Evolutionary conservation across 2,888 invertebrate species (phyloP).

Genomic region (Rhamphomyia laevipes): DNA sequence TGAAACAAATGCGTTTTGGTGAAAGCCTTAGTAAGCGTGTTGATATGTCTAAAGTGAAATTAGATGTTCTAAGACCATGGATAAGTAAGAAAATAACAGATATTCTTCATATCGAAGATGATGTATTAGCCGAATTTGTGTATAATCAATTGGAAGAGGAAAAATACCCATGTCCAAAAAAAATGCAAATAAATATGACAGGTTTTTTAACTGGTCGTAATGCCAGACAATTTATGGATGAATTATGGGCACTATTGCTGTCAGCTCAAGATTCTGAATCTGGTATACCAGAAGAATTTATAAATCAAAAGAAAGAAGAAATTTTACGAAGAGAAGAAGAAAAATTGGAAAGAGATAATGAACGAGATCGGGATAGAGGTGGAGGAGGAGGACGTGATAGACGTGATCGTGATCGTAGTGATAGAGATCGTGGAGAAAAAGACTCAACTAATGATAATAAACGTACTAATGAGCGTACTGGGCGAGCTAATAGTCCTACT

Average conservation of each 20-base stretch:
- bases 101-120: slow-evolving; percentile 94
- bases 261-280: slow-evolving; percentile 92
- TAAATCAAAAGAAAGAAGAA: slow-evolving; percentile 95
- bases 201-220: slow-evolving; percentile 98
- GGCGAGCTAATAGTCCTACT: slow-evolving; percentile 25
- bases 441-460: background rate
- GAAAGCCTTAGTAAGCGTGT: slow-evolving; percentile 90
- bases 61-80: slow-evolving; percentile 98
- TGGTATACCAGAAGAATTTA: slow-evolving; percentile 89
- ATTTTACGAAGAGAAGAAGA: slow-evolving; percentile 64
- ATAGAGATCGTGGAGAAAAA: slow-evolving; percentile 23
- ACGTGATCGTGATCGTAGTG: slow-evolving; percentile 16
- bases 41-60: slow-evolving; percentile 95
- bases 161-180: slow-evolving; percentile 92
- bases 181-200: slow-evolving; percentile 99
- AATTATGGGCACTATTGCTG: slow-evolving; percentile 88
- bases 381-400: slow-evolving; percentile 31
- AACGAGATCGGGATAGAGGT: slow-evolving; percentile 17
- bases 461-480: background rate
- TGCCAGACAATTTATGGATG: slow-evolving; percentile 94
- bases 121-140: slow-evolving; percentile 97
- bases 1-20: slow-evolving; percentile 98
- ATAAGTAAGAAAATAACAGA: slow-evolving; percentile 94
- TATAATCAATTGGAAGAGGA: slow-evolving; percentile 93
- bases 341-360: slow-evolving; percentile 31